Evolutionary conservation across 2,797 vertebrate species (phyloP).

Genomic region (Labroides dimidiatus): DNA sequence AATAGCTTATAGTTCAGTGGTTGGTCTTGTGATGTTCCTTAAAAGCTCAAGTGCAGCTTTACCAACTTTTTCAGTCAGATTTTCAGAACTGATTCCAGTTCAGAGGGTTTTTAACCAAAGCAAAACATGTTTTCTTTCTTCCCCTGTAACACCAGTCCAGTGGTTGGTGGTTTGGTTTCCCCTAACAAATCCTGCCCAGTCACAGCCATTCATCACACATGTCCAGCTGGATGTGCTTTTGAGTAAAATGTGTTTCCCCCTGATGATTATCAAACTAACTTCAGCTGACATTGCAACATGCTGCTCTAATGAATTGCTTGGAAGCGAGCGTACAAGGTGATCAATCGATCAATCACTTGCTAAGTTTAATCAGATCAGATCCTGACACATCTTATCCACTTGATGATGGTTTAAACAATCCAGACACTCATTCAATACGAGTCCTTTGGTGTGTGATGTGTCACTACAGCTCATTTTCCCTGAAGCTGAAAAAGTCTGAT

Average conservation of each 20-base stretch:
- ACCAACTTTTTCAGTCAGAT: not conserved
- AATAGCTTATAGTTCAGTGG: not conserved
- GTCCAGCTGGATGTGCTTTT: not conserved
- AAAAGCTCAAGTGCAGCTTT: not conserved
- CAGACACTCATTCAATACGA: conserved; percentile 5
- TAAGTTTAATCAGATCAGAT: conserved; percentile 24
- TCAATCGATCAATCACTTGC: conserved; percentile 19
- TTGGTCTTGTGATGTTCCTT: not conserved
- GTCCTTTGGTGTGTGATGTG: conserved; percentile 1
- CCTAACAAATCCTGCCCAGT: not conserved
- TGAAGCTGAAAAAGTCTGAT: conserved; percentile 1
- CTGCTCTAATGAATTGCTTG: conserved; percentile 20
- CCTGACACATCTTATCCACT: conserved; percentile 19
- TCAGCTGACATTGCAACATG: not conserved
- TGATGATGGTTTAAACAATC: conserved; percentile 16
- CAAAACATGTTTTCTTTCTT: not conserved
- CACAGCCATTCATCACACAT: not conserved
- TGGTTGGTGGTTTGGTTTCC: too few species aligned
- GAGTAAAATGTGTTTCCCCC: not conserved
- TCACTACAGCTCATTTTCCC: not conserved
- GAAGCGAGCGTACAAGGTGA: conserved; percentile 1
- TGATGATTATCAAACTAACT: conserved; percentile 6
- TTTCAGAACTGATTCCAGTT: not conserved
- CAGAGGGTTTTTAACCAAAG: not conserved
- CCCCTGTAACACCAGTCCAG: not conserved